Base-by-base conservation (phyloP, 2,797 vertebrate genomes). In the Sarcoramphus papa region DNA sequence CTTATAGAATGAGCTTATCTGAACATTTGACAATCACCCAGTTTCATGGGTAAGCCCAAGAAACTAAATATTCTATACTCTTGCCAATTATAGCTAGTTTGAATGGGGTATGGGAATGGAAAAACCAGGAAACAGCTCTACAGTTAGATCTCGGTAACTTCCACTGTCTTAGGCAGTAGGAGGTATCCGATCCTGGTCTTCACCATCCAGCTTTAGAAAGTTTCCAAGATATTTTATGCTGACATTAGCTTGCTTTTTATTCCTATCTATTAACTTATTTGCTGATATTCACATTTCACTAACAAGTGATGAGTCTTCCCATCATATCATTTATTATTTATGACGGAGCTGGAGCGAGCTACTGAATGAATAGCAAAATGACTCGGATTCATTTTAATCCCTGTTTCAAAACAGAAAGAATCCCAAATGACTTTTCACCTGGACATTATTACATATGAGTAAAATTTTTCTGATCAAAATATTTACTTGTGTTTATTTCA, bases 231-330 rank as follows among this genome's bases (percentile, higher is more conserved):
- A 53, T 56, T 88, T 82, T 54, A 45, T 35, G 60, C 54, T 88
- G 37, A 81, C 64, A 25, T n/a, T 30, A 83, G n/a, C 37, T 83
- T 54, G 22, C 28, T 85, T 91, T 93, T 91, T 22, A 70, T 57
- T 87, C 91, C 45, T 59, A 47, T 43, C 45, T 91, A 74, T 54
- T 56, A 89, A 79, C n/a, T 89, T 37, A 24, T 17, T 85, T 83
- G 84, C 63, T 91, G 72, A 83, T 93, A 93, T 43, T 92, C 64
- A 92, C 64, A 91, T 92, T 77, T 87, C 86, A 83, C 37, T 82
- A 87, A 89, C 18, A 85, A 77, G 40, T 40, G 67, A 93, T 73
- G 30, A 95, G 35, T 63, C 25, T 82, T 72, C 63, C 60, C 21
- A 73, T 56, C 28, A 28, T 5, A 83, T n/a, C 1, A 83, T 86